These are phyloP conservation scores for Sclerodermus sp. DNA, from an alignment of 2,888 invertebrate genomes.

Conservation along the genomic window DNA sequence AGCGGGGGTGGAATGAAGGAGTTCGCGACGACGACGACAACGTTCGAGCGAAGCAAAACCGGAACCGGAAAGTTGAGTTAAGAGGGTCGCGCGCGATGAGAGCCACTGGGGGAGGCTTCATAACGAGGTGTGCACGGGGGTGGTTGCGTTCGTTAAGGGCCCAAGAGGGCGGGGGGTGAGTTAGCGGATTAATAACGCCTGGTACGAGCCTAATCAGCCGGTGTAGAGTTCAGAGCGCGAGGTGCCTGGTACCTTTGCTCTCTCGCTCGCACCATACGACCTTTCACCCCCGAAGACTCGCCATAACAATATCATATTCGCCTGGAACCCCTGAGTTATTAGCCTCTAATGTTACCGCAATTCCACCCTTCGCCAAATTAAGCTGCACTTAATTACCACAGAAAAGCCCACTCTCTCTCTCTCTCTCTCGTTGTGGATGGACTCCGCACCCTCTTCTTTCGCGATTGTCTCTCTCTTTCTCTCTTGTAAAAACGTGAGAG, in stretches of 20 bases:
- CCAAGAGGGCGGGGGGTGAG: slow-evolving; percentile 22
- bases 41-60: no score
- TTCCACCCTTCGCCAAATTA: slow-evolving; percentile 38
- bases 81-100: no score
- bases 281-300: slow-evolving; percentile 26
- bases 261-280: no score
- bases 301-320: slow-evolving; percentile 55
- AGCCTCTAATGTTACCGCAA: slow-evolving; percentile 55
- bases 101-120: slow-evolving; percentile 17
- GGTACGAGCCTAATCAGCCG: slow-evolving; percentile 51
- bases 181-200: slow-evolving; percentile 56
- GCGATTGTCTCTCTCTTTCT: no score
- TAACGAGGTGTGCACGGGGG: slow-evolving; percentile 25
- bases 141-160: slow-evolving; percentile 15
- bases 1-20: no score
- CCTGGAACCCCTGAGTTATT: slow-evolving; percentile 44
- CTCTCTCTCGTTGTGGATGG: slow-evolving; percentile 16
- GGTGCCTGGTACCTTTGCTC: slow-evolving; percentile 28
- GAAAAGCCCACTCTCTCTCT: slow-evolving; percentile 39
- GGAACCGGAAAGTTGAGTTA: no score
- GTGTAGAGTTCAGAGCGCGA: slow-evolving; percentile 46
- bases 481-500: no score
- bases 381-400: slow-evolving; percentile 49
- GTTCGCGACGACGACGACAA: no score
- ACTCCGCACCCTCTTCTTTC: no score